Evolutionary conservation across 35 echinoderm and acorn worm species (phyloP), one percentile per base, ranked within the genome.

Genomic region (Anneissia japonica): DNA sequence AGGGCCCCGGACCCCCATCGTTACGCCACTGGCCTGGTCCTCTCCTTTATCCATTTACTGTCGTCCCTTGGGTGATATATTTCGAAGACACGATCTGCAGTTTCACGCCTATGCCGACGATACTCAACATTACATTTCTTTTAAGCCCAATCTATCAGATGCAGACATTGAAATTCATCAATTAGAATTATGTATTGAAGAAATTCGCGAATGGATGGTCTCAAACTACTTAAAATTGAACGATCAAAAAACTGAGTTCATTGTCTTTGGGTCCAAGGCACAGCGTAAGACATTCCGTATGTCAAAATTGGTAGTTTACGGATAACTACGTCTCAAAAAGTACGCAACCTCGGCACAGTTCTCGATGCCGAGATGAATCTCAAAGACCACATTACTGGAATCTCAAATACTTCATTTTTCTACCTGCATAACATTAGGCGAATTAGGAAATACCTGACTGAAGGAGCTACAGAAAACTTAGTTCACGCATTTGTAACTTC

Each of bases 401-500:
- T 81, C 35, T 81, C 31, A 33, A 77, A 78, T 23, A 29, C 86
- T 64, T 77, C 86, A 7, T 79, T 23, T 17, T 73, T 43, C 0
- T 41, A 17, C 14, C 46, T 88, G 11, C 34, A 34, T 28, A 83
- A 84, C 28, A 77, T 77, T 29, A 74, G 88, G 17, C 73, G 33
- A 51, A 83, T 76, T 29, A 73, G 80, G 0, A 46, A 90, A 37
- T 36, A 83, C 35, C 73, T 90, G 4, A 83, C 79, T 45, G 35
- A 34, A 33, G 34, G 34, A 36, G 19, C 23, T 21, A 84, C 81
- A 45, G 87, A 89, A 77, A 3, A 38, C 29, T 38, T 84, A 23
- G 72, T 84, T 28, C 76, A 89, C 51, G 76, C 87, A 5, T 84
- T 89, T 39, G 74, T 83, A 12, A 89, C 89, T 29, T 85, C 82